phyloP scores from a whole-genome alignment of 35 echinoderm and acorn worm species.

The Lytechinus pictus region DNA sequence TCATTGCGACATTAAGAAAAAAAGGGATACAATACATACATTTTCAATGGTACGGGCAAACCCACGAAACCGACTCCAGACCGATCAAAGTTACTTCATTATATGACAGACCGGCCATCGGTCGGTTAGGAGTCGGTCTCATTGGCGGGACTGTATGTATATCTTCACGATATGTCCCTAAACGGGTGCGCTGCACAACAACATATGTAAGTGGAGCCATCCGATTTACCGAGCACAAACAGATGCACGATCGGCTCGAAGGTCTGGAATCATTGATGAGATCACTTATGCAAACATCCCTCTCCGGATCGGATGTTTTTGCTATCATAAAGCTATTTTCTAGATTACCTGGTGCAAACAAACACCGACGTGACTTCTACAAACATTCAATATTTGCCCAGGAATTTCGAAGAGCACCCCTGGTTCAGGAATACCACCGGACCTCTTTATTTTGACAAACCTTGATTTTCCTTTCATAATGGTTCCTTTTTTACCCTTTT shows the following conservation, averaged over 20 bases:
- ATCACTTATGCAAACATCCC: constrained; percentile 18
- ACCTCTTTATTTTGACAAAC: not conserved
- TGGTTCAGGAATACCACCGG: not conserved
- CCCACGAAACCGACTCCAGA: no score
- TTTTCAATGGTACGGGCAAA: no score
- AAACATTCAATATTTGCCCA: constrained; percentile 55
- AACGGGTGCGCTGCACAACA: not conserved
- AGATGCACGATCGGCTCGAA: not conserved
- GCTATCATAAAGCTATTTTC: constrained; percentile 54
- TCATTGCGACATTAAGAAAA: no score
- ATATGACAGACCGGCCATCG: no score
- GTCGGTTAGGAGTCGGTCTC: no score
- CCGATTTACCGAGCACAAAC: not conserved
- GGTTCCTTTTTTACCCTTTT: not conserved
- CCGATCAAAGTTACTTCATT: no score
- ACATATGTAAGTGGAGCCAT: not conserved
- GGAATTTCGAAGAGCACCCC: constrained; percentile 8
- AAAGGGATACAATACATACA: no score
- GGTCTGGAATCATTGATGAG: not conserved
- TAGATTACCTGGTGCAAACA: constrained; percentile 47
- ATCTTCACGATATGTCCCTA: not conserved
- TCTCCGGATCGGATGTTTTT: constrained; percentile 46
- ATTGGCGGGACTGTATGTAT: no score
- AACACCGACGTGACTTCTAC: constrained; percentile 46
- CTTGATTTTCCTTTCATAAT: not conserved